These are phyloP conservation scores for Dorcus hopei DNA, from an alignment of 2,888 invertebrate genomes.

Conservation along the genomic window DNA sequence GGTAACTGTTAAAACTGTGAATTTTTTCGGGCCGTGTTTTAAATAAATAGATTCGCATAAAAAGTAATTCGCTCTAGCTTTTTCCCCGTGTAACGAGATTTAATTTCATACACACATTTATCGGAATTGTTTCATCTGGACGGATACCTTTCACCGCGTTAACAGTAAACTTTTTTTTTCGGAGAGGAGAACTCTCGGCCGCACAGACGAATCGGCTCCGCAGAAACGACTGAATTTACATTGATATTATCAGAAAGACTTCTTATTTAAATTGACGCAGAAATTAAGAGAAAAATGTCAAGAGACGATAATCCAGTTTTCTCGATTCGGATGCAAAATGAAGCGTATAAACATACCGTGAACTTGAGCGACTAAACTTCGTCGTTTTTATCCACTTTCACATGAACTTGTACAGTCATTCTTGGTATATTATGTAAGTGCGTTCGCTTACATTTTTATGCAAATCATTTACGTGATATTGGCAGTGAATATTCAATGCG, in stretches of 20 bases:
- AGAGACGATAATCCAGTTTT: not conserved
- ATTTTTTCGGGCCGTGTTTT: not conserved
- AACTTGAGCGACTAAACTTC: slow-evolving; percentile 16
- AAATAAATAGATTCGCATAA: not conserved
- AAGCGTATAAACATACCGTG: slow-evolving; percentile 18
- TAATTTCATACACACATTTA: not conserved
- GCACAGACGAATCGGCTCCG: no score
- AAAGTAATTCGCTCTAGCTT: not conserved
- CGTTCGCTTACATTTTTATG: slow-evolving; percentile 35
- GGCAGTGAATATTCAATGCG: slow-evolving; percentile 25
- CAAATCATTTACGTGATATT: slow-evolving; percentile 33
- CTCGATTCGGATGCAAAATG: slow-evolving; percentile 7
- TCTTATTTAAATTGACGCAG: not conserved
- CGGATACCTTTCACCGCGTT: no score
- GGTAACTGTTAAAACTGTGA: not conserved
- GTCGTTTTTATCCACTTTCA: slow-evolving; percentile 23
- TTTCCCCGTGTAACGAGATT: not conserved
- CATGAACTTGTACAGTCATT: slow-evolving; percentile 25
- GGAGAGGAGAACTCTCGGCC: no score
- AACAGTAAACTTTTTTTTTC: no score
- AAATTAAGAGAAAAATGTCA: not conserved
- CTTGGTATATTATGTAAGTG: slow-evolving; percentile 32
- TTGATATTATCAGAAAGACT: no score
- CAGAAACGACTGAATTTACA: no score
- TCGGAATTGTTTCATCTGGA: no score